Evolutionary conservation across 2,888 invertebrate species (phyloP), one percentile per base, ranked within the genome.

Genomic region (Lissonota sp.): DNA sequence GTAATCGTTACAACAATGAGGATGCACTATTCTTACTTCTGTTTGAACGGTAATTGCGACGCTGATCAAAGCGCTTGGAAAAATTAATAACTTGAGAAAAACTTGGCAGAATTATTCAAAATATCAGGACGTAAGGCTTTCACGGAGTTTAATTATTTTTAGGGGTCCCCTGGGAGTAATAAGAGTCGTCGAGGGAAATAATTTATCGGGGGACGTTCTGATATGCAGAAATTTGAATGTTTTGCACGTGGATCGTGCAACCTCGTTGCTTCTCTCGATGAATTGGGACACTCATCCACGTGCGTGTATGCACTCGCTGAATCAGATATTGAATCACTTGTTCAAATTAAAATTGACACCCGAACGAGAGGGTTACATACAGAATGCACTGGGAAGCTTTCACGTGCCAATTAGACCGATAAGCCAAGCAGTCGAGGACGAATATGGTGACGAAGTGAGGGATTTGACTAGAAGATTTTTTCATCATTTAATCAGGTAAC

Each of bases 381-480:
- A 97, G 91, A 95, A 95, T 84, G 96, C 97, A 7, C 92, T 98
- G 26, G 97, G 97, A 46, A 95, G 96, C 81, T 98, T 96, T 93
- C 96, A 97, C 88, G 94, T 95, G 46, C 96, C 97, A 8, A 94
- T 95, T 39, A 93, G 95, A 58, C 94, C 95, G 0, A 93, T 96
- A 58, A 95, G 95, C 72, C 94, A 95, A 82, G 94, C 95, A 12
- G 94, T 95, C 0, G 95, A 96, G 87, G 94, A 95, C 83, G 95
- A 96, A 90, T 97, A 96, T 92, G 96, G 96, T 55, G 96, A 95
- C 90, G 94, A 96, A 90, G 94, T 98, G 6, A 95, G 96, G 86
- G 96, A 97, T 90, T 93, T 98, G 51, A 98, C 98, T 0, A 94
- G 98, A 85, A 94, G 97, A 86, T 98, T 97, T 93, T 98, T 97